A percentile compares a stretch with the other conserved stretches of the same genome.
Evolutionary conservation across 1,140 invertebrate genomes (phyloP).

Genomic region (Heliothis subflexa): DNA sequence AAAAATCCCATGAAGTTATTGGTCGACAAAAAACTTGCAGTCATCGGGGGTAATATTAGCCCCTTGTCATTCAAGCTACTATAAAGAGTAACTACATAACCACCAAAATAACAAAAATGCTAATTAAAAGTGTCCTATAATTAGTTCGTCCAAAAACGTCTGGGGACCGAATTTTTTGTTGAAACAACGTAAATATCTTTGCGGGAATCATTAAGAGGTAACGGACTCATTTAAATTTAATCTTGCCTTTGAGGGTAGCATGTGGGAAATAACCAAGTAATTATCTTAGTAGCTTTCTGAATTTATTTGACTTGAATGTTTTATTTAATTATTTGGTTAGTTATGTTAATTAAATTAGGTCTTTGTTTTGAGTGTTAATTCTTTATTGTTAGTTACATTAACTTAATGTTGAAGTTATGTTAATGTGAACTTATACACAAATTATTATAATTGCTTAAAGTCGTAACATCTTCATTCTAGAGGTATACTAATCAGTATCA

Average conservation of each 20-base stretch:
- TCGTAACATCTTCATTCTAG: no score
- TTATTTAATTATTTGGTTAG: not conserved
- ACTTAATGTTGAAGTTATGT: no score
- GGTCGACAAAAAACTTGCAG: no score
- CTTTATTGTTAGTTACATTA: no score
- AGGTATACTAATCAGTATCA: no score
- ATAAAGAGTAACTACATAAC: not conserved
- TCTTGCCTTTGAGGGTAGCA: conserved; percentile 6
- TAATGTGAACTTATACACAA: no score
- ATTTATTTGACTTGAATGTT: conserved; percentile 3
- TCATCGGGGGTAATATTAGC: no score
- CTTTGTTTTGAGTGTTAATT: not conserved
- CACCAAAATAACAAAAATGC: not conserved
- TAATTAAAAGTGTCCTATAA: conserved; percentile 11
- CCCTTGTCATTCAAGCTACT: no score
- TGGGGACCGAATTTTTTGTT: not conserved
- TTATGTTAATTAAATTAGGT: not conserved
- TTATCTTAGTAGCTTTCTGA: not conserved
- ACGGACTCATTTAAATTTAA: conserved; percentile 18
- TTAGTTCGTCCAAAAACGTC: not conserved
- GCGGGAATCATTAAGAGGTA: conserved; percentile 15
- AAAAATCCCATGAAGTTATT: no score
- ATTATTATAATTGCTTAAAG: no score
- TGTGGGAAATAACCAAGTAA: conserved; percentile 11
- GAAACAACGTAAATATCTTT: not conserved